Base-by-base conservation (phyloP, 1,140 invertebrate genomes). In the Drosophila asahinai region DNA sequence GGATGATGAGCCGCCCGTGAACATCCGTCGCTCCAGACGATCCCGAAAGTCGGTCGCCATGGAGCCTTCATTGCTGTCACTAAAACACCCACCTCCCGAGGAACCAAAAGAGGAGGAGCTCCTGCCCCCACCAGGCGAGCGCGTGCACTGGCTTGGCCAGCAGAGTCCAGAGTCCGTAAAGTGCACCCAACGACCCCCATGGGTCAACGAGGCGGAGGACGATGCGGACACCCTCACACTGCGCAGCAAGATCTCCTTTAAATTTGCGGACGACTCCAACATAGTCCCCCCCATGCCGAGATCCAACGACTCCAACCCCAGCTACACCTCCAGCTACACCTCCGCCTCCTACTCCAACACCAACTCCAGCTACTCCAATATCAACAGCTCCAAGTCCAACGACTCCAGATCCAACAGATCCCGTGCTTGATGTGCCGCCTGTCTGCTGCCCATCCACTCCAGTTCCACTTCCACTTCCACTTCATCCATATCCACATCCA, bases 361-460 rank as follows among this genome's bases (percentile, higher is more conserved):
- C 33, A 15, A 15, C 12, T 22, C 36, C 2, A 57, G 15, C 30
- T 15, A 22, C 19, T 15, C 33, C 6, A 12, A 1, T 3, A 11
- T 15, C n/a, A 38, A 7, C 36, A 12, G 30, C 11, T 65, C 62
- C 54, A 22, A 5, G 6, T 33, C 14, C 17, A 5, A n/a, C 9
- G 17, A 11, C 14, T 51, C 27, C 27, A 12, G 27, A 15, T 8
- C 17, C 36, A 30, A 43, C 15, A 51, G 19, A 27, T 33, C 8
- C 25, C 43, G 9, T 42, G 38, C 49, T 55, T 71, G 49, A 71
- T 47, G 63, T 27, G 17, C 27, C 38, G 22, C 9, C 27, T 62
- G 43, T 33, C 43, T 52, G n/a, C n/a, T n/a, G 15, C 11, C 19
- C 27, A 8, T 15, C 19, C 14, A 19, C 47, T 54, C 4, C 12